These are phyloP conservation scores for Ceraclea dissimilis DNA, from an alignment of 2,888 invertebrate species.

Conservation along the genomic window DNA sequence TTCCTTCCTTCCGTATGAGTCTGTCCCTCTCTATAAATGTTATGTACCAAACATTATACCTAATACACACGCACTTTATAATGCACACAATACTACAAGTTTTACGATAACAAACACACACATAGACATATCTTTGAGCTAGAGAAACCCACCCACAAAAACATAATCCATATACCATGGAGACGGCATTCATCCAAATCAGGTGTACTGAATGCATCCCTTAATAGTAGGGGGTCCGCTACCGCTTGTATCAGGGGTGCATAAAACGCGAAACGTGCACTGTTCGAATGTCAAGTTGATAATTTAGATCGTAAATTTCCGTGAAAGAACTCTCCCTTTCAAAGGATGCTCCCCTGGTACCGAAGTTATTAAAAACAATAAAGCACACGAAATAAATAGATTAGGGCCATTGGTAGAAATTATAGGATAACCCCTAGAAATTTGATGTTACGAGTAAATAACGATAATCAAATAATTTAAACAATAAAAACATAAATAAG, in stretches of 20 bases:
- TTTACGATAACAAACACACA: conserved; percentile 11
- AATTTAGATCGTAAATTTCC: conserved; percentile 6
- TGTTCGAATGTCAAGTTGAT: conserved; percentile 12
- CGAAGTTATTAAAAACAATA: neutral
- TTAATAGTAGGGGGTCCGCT: neutral
- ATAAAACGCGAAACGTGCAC: conserved; percentile 10
- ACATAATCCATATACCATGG: neutral
- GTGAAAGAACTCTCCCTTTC: neutral
- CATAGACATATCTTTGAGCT: neutral
- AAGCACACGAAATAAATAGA: neutral
- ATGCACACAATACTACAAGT: neutral
- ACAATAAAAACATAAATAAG: too few relatives aligned
- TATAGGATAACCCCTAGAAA: too few relatives aligned
- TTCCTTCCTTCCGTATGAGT: conserved; percentile 17
- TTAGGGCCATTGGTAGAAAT: too few relatives aligned
- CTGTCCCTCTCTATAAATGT: conserved; percentile 15
- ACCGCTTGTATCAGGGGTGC: conserved; percentile 4
- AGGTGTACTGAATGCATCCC: conserved; percentile 12
- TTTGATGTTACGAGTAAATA: too few relatives aligned
- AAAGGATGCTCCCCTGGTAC: neutral
- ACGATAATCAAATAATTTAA: too few relatives aligned
- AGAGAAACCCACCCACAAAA: conserved; percentile 8
- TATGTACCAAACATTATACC: neutral
- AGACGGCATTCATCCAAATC: conserved; percentile 12
- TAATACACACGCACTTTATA: neutral